Percentiles rank a stretch among this genome's conserved stretches.
phyloP scores from a whole-genome alignment of 2,113 vertebrate species.

The Nothocercus nigrocapillus region DNA sequence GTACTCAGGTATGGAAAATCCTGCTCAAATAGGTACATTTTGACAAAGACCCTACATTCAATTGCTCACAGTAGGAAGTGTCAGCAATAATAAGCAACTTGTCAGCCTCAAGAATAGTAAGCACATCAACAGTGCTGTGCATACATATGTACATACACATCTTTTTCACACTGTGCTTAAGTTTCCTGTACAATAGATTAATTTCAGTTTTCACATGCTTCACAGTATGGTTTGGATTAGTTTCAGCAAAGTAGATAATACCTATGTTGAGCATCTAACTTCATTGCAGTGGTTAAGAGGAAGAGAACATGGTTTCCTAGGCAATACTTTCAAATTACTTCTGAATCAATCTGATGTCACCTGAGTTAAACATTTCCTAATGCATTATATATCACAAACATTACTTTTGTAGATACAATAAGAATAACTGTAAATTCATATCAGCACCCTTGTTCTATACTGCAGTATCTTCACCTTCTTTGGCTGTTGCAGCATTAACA shows the following conservation, averaged over 20 bases:
- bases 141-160: not conserved
- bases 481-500: not conserved
- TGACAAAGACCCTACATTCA: not conserved
- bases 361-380: not conserved
- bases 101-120: not conserved
- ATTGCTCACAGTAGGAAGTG: not conserved
- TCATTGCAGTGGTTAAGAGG: slow-evolving; percentile 57
- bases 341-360: slow-evolving; percentile 67
- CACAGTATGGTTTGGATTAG: slow-evolving; percentile 72
- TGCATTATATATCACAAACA: too few species aligned
- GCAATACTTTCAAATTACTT: slow-evolving; percentile 72
- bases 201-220: slow-evolving; percentile 71
- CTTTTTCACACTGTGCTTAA: slow-evolving; percentile 50
- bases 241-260: slow-evolving; percentile 60
- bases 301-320: slow-evolving; percentile 60
- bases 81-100: not conserved
- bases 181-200: slow-evolving; percentile 66
- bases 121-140: not conserved
- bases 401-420: not conserved
- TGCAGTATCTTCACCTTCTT: not conserved
- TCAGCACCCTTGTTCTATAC: not conserved
- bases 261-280: slow-evolving; percentile 55
- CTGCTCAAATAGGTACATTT: not conserved
- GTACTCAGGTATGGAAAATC: not conserved
- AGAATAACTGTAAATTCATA: not conserved